Base-by-base conservation (phyloP, 1,140 invertebrate species). In the Apis florea region DNA sequence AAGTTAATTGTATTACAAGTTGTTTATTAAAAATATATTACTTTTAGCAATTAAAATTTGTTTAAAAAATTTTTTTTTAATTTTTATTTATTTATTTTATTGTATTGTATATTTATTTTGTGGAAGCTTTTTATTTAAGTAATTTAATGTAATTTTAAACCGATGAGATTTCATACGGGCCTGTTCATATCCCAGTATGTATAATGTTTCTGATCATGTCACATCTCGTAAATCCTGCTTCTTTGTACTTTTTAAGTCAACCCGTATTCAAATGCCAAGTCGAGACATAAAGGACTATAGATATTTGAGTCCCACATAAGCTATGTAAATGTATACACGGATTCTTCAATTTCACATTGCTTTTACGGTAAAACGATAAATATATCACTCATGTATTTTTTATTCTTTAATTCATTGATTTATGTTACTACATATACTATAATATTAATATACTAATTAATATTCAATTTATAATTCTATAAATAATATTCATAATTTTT, bases 151-250 rank as follows among this genome's bases (percentile, higher is more conserved):
- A 79, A 79, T 53, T n/a, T 49, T 74, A 75, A 31, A 53, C 61
- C 2, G 71, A 51, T 67, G 21, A 11, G 19, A 75, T 80, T 80
- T 80, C 49, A 67, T 75, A 58, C 31, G 53, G 53, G 61, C 12
- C 15, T 0, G 49, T 24, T 53, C 61, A 40, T 51, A 47, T 75
- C 51, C 24, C 54, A 54, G 47, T 67, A 80, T 80, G 59, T 64
- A 80, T 80, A 80, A 17, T 40, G 53, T 80, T 80, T 80, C 79
- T 31, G 63, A 75, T 58, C 79, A 53, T 21, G n/a, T 80, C 68
- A 31, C n/a, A 31, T 66, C 70, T 73, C 31, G 59, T 40, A 9
- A 56, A 17, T 47, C 19, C 61, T 12, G n/a, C 6, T 54, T 80
- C 40, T 75, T 74, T 74, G 49, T 53, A 56, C 31, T 47, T 67